Evolutionary conservation across 2,113 vertebrate genomes (phyloP).

Genomic region (Sclerurus mexicanus): DNA sequence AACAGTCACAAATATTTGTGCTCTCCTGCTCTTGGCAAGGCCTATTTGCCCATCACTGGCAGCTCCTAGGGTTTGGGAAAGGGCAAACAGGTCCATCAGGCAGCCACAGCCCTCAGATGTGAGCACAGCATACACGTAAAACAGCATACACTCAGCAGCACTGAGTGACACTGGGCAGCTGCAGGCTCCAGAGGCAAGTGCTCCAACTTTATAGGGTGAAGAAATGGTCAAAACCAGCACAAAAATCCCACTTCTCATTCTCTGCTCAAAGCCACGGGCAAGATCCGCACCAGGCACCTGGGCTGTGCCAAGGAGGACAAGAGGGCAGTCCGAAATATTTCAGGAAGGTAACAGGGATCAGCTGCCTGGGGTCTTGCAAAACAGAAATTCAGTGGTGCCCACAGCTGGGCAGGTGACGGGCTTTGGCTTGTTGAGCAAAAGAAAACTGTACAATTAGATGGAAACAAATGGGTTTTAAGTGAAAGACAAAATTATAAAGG

Average conservation of each 20-base stretch:
- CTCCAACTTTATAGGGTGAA: background rate
- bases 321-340: background rate
- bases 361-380: background rate
- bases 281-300: background rate
- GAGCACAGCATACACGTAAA: background rate
- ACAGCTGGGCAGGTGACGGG: background rate
- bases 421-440: background rate
- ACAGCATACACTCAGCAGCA: too few species aligned
- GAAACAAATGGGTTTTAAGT: background rate
- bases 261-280: accelerated
- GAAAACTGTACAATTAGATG: background rate
- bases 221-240: background rate
- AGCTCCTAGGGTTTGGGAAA: background rate
- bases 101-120: background rate
- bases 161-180: background rate
- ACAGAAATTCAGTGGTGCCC: background rate
- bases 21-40: background rate
- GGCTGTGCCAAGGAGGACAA: background rate
- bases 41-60: background rate
- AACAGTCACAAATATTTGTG: background rate
- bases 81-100: accelerated
- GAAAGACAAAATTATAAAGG: background rate
- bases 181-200: background rate
- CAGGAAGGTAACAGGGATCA: background rate
- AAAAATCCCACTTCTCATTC: background rate